Evolutionary conservation across 2,797 vertebrate species (phyloP).

Genomic region (Tadarida brasiliensis): DNA sequence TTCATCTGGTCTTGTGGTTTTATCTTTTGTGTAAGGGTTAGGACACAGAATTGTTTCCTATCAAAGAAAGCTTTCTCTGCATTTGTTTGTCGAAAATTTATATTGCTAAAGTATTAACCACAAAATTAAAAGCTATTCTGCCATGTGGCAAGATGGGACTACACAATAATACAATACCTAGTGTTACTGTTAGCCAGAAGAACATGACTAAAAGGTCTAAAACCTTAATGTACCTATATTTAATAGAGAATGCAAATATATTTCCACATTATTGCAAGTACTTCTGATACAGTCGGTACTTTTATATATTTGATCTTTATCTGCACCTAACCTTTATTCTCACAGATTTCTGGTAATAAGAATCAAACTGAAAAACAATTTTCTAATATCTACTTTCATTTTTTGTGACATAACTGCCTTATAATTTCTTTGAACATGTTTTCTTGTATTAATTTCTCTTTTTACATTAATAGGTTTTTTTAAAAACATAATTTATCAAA

Average conservation of each 20-base stretch:
- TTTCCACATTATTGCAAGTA: neutral
- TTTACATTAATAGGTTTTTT: slow-evolving; percentile 23
- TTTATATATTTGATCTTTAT: slow-evolving; percentile 42
- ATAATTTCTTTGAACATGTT: slow-evolving; percentile 49
- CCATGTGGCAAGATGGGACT: neutral
- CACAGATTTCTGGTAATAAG: neutral
- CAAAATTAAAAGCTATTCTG: slow-evolving; percentile 36
- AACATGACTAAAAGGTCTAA: neutral
- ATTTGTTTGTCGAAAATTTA: slow-evolving; percentile 39
- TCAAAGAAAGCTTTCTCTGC: neutral
- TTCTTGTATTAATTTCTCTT: slow-evolving; percentile 19
- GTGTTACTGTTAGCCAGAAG: neutral
- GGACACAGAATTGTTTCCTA: neutral
- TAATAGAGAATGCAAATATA: neutral
- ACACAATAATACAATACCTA: neutral
- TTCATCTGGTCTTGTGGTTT: neutral
- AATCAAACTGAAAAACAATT: neutral
- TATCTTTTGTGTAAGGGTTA: slow-evolving; percentile 37
- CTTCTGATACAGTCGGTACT: neutral
- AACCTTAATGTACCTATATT: neutral
- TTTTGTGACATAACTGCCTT: slow-evolving; percentile 33
- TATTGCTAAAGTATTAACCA: slow-evolving; percentile 25
- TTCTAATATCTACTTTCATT: slow-evolving; percentile 18
- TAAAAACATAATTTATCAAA: neutral
- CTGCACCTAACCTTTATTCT: neutral